Evolutionary conservation across 1,140 invertebrate genomes (phyloP), one percentile per base, ranked within the genome.

Genomic region (Plectrocnemia conspersa): DNA sequence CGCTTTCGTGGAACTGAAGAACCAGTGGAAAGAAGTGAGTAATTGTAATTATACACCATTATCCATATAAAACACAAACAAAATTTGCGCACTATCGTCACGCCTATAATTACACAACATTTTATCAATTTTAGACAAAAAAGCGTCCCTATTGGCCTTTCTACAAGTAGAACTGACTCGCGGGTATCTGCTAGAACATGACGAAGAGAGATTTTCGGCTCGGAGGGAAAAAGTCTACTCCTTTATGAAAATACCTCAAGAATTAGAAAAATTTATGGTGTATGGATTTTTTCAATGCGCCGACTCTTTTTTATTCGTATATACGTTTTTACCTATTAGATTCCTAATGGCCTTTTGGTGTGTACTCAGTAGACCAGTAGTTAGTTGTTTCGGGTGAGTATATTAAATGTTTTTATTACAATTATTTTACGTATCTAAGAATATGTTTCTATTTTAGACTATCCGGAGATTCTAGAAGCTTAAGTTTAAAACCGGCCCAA

Each of bases 241-340:
- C 0, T 98, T 98, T 72, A 88, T 98, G 73, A 90, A 89, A 76
- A 97, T 98, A 65, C 97, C 96, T 0, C 79, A 84, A 64, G 93
- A 98, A 73, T 75, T 92, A 16, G 91, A 93, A 68, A 89, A 89
- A 58, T 98, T 99, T 69, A 91, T 98, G 83, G 79, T 81, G 0
- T 98, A 95, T 81, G 97, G 97, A 29, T 96, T 97, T 68, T 88
- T 98, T 67, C 89, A 90, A 72, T 99, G 96, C 77, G 85, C 91
- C n/a, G 97, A 99, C 77, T 95, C 95, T 19, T 96, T 99, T 72
- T 78, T 98, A 36, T 98, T 95, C 78, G 85, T 98, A 29, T 97
- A 97, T 68, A 98, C 97, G 45, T 97, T 98, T 80, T 77, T 99
- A 63, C 97, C 97, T 23, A 70, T 99, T 40, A 76, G 97, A 63